Evolutionary conservation across 2,797 vertebrate species (phyloP), one percentile per base, ranked within the genome.

Genomic region (Cichlasoma orientale): DNA sequence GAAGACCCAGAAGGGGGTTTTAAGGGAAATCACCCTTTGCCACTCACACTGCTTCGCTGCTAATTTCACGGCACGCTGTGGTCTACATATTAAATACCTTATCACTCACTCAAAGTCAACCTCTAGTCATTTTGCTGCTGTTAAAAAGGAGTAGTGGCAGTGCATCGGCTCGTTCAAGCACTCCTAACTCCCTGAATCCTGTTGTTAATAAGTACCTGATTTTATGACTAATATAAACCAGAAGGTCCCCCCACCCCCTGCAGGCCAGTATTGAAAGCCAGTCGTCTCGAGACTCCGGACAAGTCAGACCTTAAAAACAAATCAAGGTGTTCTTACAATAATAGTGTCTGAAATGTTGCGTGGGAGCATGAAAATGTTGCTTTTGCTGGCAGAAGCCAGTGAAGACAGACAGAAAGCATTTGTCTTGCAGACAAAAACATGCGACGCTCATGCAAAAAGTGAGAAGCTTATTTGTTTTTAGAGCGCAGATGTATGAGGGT

Each of bases 51-150:
- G 19, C 56, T 77, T 56, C 1, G 10, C 53, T 44, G 56, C n/a
- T 66, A 19, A 36, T 79, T 84, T 75, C 74, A 75, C 18, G 4
- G 6, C 7, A 7, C 77, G 53, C 23, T 68, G 25, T 75, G 56
- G 25, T 76, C 80, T 83, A 66, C 58, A 77, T 72, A 87, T 85
- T 58, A 80, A 83, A 82, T 4, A 6, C 7, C 66, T 84, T 87
- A 82, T 85, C 78, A 66, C 71, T 71, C 7, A 74, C 71, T 63
- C 82, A 54, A 77, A 70, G 31, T 4, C 56, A 78, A 47, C 59
- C 47, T 50, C 12, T 23, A 50, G 31, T 23, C 54, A 21, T 50
- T 74, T 73, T 63, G 14, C 58, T 72, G 55, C 54, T 50, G 14
- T 27, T 41, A 16, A 69, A 55, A 61, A 23, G 57, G 14, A 57